phyloP scores from a whole-genome alignment of 2,888 invertebrate genomes.

The Uropetala carovei region DNA sequence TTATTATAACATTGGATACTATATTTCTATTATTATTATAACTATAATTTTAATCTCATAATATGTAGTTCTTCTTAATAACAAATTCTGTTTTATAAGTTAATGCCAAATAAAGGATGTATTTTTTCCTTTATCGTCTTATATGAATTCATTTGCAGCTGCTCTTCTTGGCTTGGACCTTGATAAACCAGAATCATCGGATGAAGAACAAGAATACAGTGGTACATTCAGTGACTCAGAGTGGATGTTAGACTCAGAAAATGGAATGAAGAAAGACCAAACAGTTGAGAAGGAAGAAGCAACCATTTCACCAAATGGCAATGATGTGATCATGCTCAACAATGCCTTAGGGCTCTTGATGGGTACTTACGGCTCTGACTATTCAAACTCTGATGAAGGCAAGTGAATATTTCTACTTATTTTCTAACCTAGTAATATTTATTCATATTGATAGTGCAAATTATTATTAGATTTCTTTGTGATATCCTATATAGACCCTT shows the following conservation, averaged over 20 bases:
- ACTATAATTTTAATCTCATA: neutral
- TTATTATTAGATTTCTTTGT: too few species aligned
- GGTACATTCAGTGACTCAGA: constrained; percentile 51
- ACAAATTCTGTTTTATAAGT: neutral
- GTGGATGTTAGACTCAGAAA: neutral
- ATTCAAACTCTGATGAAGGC: constrained; percentile 48
- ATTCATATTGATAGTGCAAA: too few species aligned
- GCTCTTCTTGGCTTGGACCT: neutral
- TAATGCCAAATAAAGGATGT: neutral
- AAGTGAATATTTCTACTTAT: neutral
- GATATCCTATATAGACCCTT: too few species aligned
- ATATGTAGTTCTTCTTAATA: neutral
- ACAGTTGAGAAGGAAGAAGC: neutral
- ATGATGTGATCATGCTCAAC: constrained; percentile 73
- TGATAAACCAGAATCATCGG: neutral
- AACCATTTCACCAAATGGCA: neutral
- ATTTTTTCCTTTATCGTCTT: neutral
- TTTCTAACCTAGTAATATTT: too few species aligned
- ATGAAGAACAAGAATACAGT: neutral
- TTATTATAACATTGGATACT: constrained; percentile 65
- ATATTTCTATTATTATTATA: neutral
- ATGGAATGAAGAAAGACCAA: neutral
- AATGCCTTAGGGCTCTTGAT: constrained; percentile 79
- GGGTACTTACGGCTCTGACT: constrained; percentile 78
- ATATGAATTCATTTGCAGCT: neutral